Evolutionary conservation across 1,140 invertebrate genomes (phyloP), one percentile per base, ranked within the genome.

Genomic region (Lepidurus packardi): DNA sequence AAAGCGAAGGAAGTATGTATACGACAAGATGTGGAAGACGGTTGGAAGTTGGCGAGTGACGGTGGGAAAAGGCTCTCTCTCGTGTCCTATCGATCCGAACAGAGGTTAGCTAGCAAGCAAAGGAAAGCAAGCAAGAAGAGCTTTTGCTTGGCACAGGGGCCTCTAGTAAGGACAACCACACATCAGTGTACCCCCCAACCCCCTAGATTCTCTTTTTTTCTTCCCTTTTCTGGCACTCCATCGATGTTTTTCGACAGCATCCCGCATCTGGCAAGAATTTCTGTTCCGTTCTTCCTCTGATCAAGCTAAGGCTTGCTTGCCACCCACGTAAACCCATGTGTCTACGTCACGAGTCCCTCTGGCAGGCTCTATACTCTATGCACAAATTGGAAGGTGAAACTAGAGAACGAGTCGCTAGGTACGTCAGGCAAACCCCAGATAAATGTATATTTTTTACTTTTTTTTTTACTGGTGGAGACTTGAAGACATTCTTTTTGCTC

Each of bases 391-490:
- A 41, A 43, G 44, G 41, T 75, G n/a, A 43, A 43, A 41, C 21
- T 47, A 21, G 41, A 34, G 21, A 47, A 47, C 65, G 44, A 53
- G 25, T 47, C 76, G 16, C 44, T 25, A 43, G 24, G 25, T 45
- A 34, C 8, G 65, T 25, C 13, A 10, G 13, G 42, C 43, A 42
- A 42, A 44, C 13, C 45, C 16, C 45, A 44, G 42, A 25, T 25
- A 47, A 47, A 25, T 44, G 43, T 21, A 10, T 13, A 25, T 47
- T 77, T 77, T 77, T 24, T 77, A 47, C 53, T n/a, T n/a, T n/a
- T 77, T 77, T 34, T 53, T 47, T 77, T 16, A 77, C 65, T 47
- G 34, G 43, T 53, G 44, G 16, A 34, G 3, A 34, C 34, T 34
- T 34, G 34, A 34, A 34, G 34, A 34, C 34, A 4, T 34, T 34